These are phyloP conservation scores for Cetoscarus ocellatus DNA, from an alignment of 2,797 vertebrate species.

Conservation along the genomic window DNA sequence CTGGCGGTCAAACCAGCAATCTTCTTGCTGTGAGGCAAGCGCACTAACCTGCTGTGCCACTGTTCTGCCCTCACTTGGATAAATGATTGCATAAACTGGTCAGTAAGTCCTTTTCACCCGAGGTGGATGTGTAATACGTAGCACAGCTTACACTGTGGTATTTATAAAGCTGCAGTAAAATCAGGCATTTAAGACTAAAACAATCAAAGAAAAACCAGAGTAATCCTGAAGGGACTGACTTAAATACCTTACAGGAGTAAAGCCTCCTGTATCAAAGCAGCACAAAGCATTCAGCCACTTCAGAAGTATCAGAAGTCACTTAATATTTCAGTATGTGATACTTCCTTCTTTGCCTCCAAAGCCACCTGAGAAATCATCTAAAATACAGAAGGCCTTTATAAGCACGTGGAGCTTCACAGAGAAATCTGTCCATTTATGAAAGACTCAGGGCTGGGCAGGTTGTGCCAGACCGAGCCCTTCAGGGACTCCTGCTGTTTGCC, in stretches of 20 bases:
- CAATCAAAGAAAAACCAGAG: neutral
- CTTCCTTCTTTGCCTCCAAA: slow-evolving; percentile 79
- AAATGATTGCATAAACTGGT: no score
- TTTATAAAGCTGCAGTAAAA: neutral
- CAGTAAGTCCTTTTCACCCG: no score
- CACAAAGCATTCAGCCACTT: slow-evolving; percentile 39
- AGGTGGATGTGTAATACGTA: no score
- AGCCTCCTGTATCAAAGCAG: slow-evolving; percentile 31
- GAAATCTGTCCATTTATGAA: slow-evolving; percentile 90
- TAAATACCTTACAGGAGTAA: neutral
- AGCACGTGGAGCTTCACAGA: slow-evolving; percentile 85
- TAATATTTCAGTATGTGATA: slow-evolving; percentile 74
- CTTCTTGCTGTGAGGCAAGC: no score
- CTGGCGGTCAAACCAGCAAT: no score
- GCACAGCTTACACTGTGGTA: neutral
- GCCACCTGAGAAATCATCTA: slow-evolving; percentile 85
- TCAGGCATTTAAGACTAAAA: neutral
- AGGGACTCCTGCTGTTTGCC: slow-evolving; percentile 92
- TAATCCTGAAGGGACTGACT: neutral
- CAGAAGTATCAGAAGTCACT: slow-evolving; percentile 54
- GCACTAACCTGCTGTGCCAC: no score
- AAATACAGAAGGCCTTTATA: slow-evolving; percentile 92
- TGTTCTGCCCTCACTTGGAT: no score
- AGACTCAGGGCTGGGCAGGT: slow-evolving; percentile 80
- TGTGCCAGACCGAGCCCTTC: slow-evolving; percentile 90